Percentiles rank a stretch among this genome's conserved stretches.
Conservation (phyloP, 2,113 vertebrate genomes). For the Pachycephala philippinensis region DNA sequence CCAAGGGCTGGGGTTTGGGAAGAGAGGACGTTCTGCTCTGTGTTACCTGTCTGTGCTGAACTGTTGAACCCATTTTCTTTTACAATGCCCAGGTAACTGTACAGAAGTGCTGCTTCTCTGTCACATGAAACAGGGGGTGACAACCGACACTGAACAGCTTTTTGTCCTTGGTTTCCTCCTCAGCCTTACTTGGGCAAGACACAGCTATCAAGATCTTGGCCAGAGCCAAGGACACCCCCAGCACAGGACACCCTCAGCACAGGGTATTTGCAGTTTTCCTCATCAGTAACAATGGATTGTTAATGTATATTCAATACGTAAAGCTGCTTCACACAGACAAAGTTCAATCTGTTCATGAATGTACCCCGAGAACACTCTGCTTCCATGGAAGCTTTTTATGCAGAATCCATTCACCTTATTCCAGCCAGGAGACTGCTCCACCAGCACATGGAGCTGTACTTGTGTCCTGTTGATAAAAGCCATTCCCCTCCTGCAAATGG, state of each 20-base stretch:
- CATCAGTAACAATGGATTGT: not conserved
- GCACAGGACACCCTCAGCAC: not conserved
- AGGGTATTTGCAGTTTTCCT: not conserved
- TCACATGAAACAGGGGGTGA: not conserved
- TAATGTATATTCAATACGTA: not conserved
- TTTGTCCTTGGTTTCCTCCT: not conserved
- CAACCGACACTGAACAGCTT: not conserved
- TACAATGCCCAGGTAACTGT: not conserved
- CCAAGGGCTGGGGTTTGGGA: not conserved
- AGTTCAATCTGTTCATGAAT: not conserved
- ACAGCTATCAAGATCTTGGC: not conserved
- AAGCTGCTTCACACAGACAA: constrained; percentile 19
- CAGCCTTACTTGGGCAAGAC: not conserved
- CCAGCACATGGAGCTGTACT: not conserved
- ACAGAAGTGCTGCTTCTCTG: not conserved
- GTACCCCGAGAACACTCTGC: not conserved
- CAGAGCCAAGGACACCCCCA: not conserved
- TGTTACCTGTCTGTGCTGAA: not conserved
- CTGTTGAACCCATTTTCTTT: not conserved
- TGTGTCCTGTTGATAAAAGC: not conserved
- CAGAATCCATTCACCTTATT: not conserved
- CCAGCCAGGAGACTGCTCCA: not conserved
- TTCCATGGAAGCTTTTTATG: not conserved
- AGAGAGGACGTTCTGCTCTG: not conserved
- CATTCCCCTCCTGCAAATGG: not conserved